Evolutionary conservation across 2,797 vertebrate species (phyloP).

Genomic region (Coccyzus lansbergi): DNA sequence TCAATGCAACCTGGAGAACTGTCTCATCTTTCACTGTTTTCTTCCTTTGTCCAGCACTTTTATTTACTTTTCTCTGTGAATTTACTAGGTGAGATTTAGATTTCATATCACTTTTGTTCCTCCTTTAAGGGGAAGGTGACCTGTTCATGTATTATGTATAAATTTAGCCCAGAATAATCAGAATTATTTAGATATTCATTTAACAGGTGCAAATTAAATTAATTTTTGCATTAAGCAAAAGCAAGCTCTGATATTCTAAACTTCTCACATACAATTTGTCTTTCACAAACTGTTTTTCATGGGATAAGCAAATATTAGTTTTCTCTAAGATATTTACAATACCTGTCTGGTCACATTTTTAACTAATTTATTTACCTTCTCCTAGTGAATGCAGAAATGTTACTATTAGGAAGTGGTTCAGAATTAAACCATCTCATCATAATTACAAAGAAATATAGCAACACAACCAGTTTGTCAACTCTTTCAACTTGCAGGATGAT

Average conservation of each 20-base stretch:
- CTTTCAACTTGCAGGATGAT: not conserved
- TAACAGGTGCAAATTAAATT: too few species aligned
- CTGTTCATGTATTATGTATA: not conserved
- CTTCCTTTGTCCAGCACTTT: not conserved
- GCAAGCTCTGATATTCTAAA: not conserved
- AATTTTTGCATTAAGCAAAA: not conserved
- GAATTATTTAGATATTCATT: not conserved
- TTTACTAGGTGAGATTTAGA: not conserved
- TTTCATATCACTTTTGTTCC: not conserved
- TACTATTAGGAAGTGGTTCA: not conserved
- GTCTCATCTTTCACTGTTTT: not conserved
- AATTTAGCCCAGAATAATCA: not conserved
- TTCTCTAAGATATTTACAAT: not conserved
- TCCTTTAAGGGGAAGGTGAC: not conserved
- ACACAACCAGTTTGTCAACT: not conserved
- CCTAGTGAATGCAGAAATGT: not conserved
- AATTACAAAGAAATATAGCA: not conserved
- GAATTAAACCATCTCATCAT: not conserved
- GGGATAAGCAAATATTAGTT: not conserved
- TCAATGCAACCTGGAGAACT: not conserved
- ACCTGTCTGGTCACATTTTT: not conserved
- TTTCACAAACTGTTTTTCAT: not conserved
- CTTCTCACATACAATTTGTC: not conserved
- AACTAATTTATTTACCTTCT: not conserved
- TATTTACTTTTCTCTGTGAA: not conserved